Percentiles rank a stretch among this genome's conserved stretches.
These are phyloP conservation scores for Gymnoscelis rufifasciata DNA, from an alignment of 2,888 invertebrate genomes.

Conservation along the genomic window DNA sequence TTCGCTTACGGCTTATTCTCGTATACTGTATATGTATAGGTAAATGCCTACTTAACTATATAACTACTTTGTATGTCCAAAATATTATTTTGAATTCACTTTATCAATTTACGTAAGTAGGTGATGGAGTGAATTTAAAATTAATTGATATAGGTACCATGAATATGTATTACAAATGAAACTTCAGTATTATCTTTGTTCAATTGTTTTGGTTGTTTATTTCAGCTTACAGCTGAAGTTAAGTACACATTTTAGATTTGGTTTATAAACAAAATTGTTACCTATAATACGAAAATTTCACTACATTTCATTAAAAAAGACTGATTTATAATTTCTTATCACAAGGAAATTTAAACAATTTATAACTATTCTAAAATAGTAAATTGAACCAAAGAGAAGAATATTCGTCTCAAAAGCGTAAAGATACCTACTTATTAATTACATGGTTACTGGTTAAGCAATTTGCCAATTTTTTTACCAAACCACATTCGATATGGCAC, in stretches of 20 bases:
- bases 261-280: conserved; percentile 2
- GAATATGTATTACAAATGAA: neutral
- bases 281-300: neutral
- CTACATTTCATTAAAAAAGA: conserved; percentile 2
- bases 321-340: conserved; percentile 7
- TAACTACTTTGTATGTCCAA: too few species aligned
- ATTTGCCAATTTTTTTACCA: conserved; percentile 21
- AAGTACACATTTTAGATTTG: conserved; percentile 7
- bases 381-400: conserved; percentile 20
- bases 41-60: too few species aligned
- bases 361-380: neutral
- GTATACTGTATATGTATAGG: too few species aligned
- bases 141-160: too few species aligned
- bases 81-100: too few species aligned
- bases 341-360: conserved; percentile 7
- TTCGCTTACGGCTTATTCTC: too few species aligned
- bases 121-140: too few species aligned
- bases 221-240: conserved; percentile 63
- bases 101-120: too few species aligned
- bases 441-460: conserved; percentile 3
- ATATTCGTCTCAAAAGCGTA: conserved; percentile 16
- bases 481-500: conserved; percentile 48
- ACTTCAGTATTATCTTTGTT: neutral
- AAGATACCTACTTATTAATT: neutral
- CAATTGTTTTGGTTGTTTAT: conserved; percentile 26